Evolutionary conservation across 2,888 invertebrate species (phyloP).

Genomic region (Spodoptera littoralis): DNA sequence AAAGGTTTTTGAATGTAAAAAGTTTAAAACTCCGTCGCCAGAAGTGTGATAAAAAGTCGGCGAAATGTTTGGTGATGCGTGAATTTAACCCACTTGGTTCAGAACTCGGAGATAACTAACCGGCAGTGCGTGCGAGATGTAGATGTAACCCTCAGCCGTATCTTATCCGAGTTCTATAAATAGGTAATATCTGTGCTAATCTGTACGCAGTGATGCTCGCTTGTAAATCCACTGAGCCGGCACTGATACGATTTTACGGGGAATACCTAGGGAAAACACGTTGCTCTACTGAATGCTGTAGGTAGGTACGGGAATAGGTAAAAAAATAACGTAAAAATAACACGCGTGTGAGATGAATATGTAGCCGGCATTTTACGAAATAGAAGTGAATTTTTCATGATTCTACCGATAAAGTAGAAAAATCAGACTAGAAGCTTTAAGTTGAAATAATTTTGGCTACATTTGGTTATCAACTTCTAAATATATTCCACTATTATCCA

Average conservation of each 20-base stretch:
- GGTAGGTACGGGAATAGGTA: constrained; percentile 1
- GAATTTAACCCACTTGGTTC: constrained; percentile 30
- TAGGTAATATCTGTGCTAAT: constrained; percentile 50
- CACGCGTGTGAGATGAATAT: too few species aligned
- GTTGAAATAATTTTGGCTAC: too few species aligned
- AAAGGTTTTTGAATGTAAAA: constrained; percentile 2
- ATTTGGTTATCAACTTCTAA: too few species aligned
- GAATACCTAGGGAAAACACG: constrained; percentile 33
- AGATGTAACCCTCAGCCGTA: constrained; percentile 37
- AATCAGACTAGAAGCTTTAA: too few species aligned
- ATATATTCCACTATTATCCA: too few species aligned
- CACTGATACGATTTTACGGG: constrained; percentile 44
- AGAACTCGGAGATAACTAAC: constrained; percentile 38
- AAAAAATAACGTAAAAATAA: not conserved
- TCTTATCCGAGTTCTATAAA: constrained; percentile 48
- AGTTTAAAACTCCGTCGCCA: not conserved
- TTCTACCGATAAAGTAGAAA: too few species aligned
- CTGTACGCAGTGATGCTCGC: constrained; percentile 40
- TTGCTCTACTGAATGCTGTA: not conserved
- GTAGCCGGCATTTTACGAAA: too few species aligned
- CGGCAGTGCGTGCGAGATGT: constrained; percentile 39
- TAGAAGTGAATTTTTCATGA: too few species aligned
- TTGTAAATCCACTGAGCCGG: constrained; percentile 38
- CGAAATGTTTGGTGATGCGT: constrained; percentile 8
- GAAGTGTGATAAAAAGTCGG: not conserved